These are phyloP conservation scores for Yponomeuta evonymella DNA, from an alignment of 2,888 invertebrate species.

Conservation along the genomic window DNA sequence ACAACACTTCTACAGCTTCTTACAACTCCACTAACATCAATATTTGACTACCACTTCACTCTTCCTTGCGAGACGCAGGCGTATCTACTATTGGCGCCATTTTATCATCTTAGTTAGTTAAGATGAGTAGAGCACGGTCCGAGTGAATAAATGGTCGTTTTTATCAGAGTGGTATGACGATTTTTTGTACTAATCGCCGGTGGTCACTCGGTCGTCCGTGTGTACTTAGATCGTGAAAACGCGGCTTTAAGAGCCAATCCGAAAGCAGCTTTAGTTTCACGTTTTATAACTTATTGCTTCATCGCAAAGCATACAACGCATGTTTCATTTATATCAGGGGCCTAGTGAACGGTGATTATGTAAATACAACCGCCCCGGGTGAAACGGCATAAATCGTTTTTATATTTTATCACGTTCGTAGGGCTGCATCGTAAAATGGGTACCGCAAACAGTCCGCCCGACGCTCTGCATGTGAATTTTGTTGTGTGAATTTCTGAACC, in stretches of 20 bases:
- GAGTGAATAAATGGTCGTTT: no score
- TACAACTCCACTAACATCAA: no score
- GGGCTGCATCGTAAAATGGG: constrained; percentile 7
- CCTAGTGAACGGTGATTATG: constrained; percentile 55
- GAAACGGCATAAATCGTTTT: constrained; percentile 63
- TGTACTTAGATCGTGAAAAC: no score
- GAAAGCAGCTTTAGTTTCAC: neutral
- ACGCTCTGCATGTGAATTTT: neutral
- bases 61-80: no score
- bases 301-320: neutral
- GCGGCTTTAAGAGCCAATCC: neutral
- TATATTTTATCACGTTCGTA: constrained; percentile 58
- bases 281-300: neutral
- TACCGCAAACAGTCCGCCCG: neutral
- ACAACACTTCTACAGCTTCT: no score
- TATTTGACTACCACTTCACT: no score
- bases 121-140: no score
- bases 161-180: no score
- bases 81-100: no score
- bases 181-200: no score
- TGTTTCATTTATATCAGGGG: constrained; percentile 19
- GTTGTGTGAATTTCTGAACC: neutral
- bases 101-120: no score
- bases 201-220: no score
- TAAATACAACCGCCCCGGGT: constrained; percentile 49